These are phyloP conservation scores for Scelioninae gen. 1 DNA, from an alignment of 2,888 invertebrate genomes.

Conservation along the genomic window DNA sequence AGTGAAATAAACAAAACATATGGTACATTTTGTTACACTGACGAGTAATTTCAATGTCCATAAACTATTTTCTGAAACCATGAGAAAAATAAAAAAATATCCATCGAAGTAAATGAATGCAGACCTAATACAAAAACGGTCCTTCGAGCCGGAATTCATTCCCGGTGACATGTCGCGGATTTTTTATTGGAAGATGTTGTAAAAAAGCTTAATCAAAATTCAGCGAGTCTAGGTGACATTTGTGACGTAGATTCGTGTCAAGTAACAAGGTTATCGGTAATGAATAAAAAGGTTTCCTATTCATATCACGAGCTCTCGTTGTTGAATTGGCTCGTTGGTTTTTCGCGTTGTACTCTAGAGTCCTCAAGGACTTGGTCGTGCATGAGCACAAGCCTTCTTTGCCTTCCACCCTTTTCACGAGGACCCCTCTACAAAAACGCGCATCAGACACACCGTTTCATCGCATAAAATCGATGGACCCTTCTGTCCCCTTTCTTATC, in stretches of 20 bases:
- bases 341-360: conserved; percentile 54
- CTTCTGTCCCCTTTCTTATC: conserved; percentile 39
- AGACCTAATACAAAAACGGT: no score
- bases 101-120: no score
- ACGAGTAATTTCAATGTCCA: no score
- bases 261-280: conserved; percentile 59
- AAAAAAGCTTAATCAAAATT: conserved; percentile 31
- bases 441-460: conserved; percentile 49
- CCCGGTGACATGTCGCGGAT: conserved; percentile 1
- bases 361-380: conserved; percentile 37
- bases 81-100: no score
- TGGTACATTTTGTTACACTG: no score
- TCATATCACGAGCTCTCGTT: conserved; percentile 58
- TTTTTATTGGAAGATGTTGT: conserved; percentile 10
- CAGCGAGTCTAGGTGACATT: conserved; percentile 9
- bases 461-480: conserved; percentile 56
- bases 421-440: conserved; percentile 60
- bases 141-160: background rate
- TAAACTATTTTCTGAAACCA: no score
- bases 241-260: conserved; percentile 28
- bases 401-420: conserved; percentile 50
- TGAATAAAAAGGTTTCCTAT: conserved; percentile 62
- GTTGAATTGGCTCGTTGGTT: conserved; percentile 62
- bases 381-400: conserved; percentile 52
- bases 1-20: no score